Percentiles rank a stretch among this genome's conserved stretches.
These are phyloP conservation scores for Heliconius himera DNA, from an alignment of 1,140 invertebrate genomes.

Conservation along the genomic window DNA sequence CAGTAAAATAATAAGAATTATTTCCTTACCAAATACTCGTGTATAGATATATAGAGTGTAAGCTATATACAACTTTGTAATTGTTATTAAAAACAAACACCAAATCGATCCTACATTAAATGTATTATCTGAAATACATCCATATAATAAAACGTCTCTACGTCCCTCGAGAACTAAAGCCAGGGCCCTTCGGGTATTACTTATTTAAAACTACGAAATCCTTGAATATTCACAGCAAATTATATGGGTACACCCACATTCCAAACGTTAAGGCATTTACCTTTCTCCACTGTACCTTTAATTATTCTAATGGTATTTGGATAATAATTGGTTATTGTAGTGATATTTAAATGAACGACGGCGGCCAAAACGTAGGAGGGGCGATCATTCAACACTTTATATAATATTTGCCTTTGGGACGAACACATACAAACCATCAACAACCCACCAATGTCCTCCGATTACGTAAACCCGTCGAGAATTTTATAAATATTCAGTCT, in stretches of 20 bases:
- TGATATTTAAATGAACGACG: constrained; percentile 16
- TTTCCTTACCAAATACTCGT: background rate
- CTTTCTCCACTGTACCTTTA: background rate
- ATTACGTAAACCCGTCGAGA: constrained; percentile 67
- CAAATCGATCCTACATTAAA: background rate
- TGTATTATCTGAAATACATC: background rate
- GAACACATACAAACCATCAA: constrained; percentile 43
- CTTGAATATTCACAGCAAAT: constrained; percentile 1
- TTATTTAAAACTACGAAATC: constrained; percentile 5
- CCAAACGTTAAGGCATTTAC: constrained; percentile 10
- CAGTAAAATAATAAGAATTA: no score
- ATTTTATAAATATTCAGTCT: constrained; percentile 61
- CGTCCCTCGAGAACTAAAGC: background rate
- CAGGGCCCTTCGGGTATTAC: background rate
- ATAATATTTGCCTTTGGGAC: constrained; percentile 30
- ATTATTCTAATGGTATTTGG: constrained; percentile 18
- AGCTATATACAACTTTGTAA: background rate
- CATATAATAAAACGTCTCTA: background rate
- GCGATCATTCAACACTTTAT: constrained; percentile 33
- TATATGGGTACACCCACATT: constrained; percentile 15
- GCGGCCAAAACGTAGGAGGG: background rate
- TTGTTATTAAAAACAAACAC: background rate
- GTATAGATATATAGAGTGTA: background rate
- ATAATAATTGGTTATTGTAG: constrained; percentile 13
- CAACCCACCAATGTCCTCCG: constrained; percentile 56